Conservation (phyloP, 2,888 invertebrate genomes). For the Amphipoea lucens region DNA sequence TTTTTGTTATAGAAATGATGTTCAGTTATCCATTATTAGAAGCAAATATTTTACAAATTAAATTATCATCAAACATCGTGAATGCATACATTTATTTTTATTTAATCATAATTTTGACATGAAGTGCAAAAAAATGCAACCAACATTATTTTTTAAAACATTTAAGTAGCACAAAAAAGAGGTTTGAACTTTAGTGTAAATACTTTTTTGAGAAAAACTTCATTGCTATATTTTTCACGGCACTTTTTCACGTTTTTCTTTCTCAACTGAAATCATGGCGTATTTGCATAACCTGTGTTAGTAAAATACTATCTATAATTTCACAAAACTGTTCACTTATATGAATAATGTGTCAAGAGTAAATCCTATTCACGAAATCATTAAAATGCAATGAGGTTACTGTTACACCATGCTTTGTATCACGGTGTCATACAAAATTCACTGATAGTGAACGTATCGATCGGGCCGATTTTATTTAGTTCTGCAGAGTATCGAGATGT, state of each 20-base stretch:
- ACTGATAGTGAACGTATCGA: constrained; percentile 57
- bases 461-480: constrained; percentile 55
- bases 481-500: constrained; percentile 44
- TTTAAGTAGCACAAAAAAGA: constrained; percentile 17
- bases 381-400: background rate
- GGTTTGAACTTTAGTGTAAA: constrained; percentile 19
- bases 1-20: background rate
- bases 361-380: background rate
- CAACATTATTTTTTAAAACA: constrained; percentile 24
- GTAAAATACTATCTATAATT: background rate
- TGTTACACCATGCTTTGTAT: constrained; percentile 9
- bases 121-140: constrained; percentile 21
- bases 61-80: constrained; percentile 36
- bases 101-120: constrained; percentile 49
- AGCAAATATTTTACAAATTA: constrained; percentile 35
- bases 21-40: constrained; percentile 35
- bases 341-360: background rate
- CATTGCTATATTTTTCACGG: background rate
- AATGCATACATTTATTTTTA: constrained; percentile 35
- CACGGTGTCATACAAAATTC: constrained; percentile 25
- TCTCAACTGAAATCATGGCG: background rate
- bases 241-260: background rate
- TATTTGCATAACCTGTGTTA: background rate
- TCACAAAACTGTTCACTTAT: background rate
- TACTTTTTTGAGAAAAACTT: constrained; percentile 15